These are phyloP conservation scores for Pantherophis alleghaniensis DNA, from an alignment of 2,797 vertebrate species.

Conservation along the genomic window DNA sequence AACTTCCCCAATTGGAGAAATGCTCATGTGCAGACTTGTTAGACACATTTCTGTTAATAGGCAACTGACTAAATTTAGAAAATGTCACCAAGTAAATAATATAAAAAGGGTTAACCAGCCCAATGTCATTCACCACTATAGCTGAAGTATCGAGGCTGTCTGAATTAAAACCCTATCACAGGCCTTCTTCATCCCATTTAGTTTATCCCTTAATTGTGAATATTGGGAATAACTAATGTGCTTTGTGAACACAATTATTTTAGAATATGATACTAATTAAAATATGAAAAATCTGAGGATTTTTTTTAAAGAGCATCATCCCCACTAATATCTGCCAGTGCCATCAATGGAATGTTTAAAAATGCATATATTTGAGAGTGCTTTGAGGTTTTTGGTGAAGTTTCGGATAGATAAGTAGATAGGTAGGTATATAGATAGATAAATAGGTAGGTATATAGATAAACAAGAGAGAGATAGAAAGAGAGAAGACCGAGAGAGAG, in stretches of 20 bases:
- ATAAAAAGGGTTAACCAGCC: background rate
- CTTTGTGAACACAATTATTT: constrained; percentile 25
- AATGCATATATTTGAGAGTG: background rate
- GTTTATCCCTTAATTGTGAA: background rate
- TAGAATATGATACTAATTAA: background rate
- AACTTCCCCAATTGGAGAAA: background rate
- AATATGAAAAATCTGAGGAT: constrained; percentile 14
- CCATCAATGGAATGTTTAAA: background rate
- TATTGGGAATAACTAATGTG: background rate
- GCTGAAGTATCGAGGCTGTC: background rate
- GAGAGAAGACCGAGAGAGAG: background rate
- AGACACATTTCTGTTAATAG: background rate
- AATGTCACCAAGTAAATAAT: background rate
- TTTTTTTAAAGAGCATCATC: background rate
- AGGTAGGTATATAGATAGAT: background rate
- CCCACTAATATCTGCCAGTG: background rate
- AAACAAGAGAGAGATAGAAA: background rate
- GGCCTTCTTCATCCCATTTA: background rate
- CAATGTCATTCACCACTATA: background rate
- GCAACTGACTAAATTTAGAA: background rate
- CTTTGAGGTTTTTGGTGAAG: background rate
- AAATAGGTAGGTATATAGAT: background rate
- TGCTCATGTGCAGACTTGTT: background rate
- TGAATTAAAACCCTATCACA: background rate
- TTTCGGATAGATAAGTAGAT: background rate